Evolutionary conservation across 2,113 vertebrate genomes (phyloP), one percentile per base, ranked within the genome.

Genomic region (Calidris pygmaea): DNA sequence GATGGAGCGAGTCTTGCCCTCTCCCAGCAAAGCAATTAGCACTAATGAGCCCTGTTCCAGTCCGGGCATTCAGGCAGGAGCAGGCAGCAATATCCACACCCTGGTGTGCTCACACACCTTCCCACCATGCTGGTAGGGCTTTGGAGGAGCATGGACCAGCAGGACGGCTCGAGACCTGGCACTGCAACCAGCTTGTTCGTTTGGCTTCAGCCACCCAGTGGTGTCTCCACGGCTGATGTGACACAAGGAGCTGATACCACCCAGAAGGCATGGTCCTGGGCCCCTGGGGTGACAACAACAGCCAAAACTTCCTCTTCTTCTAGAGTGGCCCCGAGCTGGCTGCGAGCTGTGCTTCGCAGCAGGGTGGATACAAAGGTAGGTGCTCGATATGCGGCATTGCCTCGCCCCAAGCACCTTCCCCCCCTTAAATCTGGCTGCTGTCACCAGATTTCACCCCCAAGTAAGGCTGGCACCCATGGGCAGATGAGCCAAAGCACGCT

Each of bases 261-360:
- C 23, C 45, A 70, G n/a, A 41, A 41, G 9, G 14, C 39, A 55
- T 1, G 0, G 50, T 75, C 37, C 60, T 39, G 2, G 3, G 2
- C 21, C 23, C 26, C 7, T 34, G 27, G 2, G 27, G 20, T 21
- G 14, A 32, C 15, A 26, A 53, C 29, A 84, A 14, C 17, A 87
- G 32, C 34, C 45, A 35, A 27, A 84, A 63, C 32, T 43, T 74
- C n/a, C 30, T 76, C 32, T 58, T 52, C 35, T 56, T 37, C 55
- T 60, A 16, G 16, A 37, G 52, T 1, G 5, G 15, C 24, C 58
- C 37, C 0, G 1, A 59, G 50, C 29, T 75, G 1, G 0, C 27
- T 0, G 3, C 50, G 60, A 45, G 26, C 24, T 2, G 8, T 24
- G 35, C 59, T 72, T 59, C 53, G 10, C 41, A 45, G n/a, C 50